Evolutionary conservation across 2,888 invertebrate genomes (phyloP), one percentile per base, ranked within the genome.

Genomic region (Synanthedon vespiformis): DNA sequence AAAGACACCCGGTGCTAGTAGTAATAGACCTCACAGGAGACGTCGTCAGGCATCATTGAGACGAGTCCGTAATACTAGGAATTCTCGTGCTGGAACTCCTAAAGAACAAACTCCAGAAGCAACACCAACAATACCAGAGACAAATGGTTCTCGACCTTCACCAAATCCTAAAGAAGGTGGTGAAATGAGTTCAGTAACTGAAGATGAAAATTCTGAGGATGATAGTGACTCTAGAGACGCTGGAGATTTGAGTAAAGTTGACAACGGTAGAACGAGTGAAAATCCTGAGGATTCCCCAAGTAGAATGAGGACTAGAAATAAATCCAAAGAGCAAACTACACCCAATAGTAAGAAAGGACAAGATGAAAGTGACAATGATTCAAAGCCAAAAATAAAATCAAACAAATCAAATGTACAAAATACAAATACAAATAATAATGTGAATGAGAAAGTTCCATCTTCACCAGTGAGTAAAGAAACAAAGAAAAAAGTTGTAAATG

Each of bases 1-100:
- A 89, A 99, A 99, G 89, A 98, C 98, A 44, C 97, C 98, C 16
- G 97, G 97, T 68, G 99, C 99, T 57, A 96, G 96, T 79, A 97
- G 96, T 77, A 97, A 97, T 80, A 91, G 98, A 63, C 98, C 98
- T 27, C 97, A 98, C 74, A 90, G 98, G 61, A 90, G 98, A 73
- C 89, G 97, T 59, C 89, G 96, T 52, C 95, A 95, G 77, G 94
- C 94, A 64, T 95, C 96, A 51, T 86, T 97, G 65, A 90, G 96
- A 62, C 90, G 97, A 68, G 96, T 96, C 61, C 91, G 96, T 60
- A 95, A 95, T 69, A 95, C 96, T 53, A 89, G 96, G 60, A 95
- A 95, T 74, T 94, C 95, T 62, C 91, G 95, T 72, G 94, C 94
- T 63, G 93, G 92, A 59, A 92, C 91, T 50, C 91, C 93, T 56